Percentiles rank a stretch among this genome's conserved stretches.
Evolutionary conservation across 2,888 invertebrate genomes (phyloP).

Genomic region (Drosophila koepferae): DNA sequence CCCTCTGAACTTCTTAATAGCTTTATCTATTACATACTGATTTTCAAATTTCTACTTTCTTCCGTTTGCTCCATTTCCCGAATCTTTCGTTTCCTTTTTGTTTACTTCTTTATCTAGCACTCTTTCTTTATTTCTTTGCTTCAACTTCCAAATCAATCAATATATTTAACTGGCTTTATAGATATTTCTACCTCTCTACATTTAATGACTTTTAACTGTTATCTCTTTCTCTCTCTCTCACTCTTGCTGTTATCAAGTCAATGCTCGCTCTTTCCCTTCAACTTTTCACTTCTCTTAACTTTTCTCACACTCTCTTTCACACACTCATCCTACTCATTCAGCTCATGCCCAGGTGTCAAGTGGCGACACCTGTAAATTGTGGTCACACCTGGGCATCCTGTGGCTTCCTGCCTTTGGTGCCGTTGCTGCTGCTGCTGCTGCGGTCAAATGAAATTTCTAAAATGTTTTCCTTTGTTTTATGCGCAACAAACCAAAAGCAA

Average conservation of each 20-base stretch:
- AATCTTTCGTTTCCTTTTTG: neutral
- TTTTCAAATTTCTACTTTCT: neutral
- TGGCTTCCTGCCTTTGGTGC: constrained; percentile 19
- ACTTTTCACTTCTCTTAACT: neutral
- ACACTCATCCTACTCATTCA: neutral
- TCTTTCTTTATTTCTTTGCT: too few relatives aligned
- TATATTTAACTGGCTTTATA: neutral
- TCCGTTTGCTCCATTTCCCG: neutral
- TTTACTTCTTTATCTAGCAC: neutral
- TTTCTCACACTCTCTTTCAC: constrained; percentile 4
- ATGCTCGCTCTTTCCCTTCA: constrained; percentile 26
- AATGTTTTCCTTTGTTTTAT: constrained; percentile 79
- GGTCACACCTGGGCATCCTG: constrained; percentile 56
- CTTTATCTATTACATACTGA: neutral
- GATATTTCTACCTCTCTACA: neutral
- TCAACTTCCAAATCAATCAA: too few relatives aligned
- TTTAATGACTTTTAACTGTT: too few relatives aligned
- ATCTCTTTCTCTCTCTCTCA: neutral
- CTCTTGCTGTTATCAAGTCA: constrained; percentile 27
- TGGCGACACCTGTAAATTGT: constrained; percentile 82
- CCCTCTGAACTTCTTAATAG: neutral
- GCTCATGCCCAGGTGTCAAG: constrained; percentile 69
- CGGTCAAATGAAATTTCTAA: constrained; percentile 81
- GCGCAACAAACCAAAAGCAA: constrained; percentile 48
- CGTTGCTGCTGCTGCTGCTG: constrained; percentile 49